Percentiles rank a stretch among this genome's conserved stretches.
Evolutionary conservation across 2,113 vertebrate species (phyloP).

Genomic region (Oenanthe oenanthe): DNA sequence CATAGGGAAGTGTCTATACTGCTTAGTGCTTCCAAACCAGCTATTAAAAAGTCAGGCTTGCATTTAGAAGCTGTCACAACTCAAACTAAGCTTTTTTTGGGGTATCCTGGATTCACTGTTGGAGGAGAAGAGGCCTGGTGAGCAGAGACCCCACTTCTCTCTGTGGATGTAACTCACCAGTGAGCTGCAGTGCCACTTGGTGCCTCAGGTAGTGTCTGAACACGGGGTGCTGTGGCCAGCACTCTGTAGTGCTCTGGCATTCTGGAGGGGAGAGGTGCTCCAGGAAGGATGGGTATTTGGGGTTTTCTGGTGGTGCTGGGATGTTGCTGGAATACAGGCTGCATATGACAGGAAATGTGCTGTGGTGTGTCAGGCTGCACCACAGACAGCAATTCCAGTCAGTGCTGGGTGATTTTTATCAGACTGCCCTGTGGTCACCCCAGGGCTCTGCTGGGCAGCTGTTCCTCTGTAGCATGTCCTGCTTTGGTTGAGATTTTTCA

Average conservation of each 20-base stretch:
- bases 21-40: slow-evolving; percentile 7
- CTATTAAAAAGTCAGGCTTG: background rate
- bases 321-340: slow-evolving; percentile 6
- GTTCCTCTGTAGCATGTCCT: background rate
- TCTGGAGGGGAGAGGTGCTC: background rate
- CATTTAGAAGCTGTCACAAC: background rate
- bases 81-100: background rate
- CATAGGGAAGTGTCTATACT: background rate
- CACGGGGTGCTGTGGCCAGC: accelerated
- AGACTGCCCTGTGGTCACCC: slow-evolving; percentile 20
- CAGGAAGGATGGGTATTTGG: background rate
- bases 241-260: background rate
- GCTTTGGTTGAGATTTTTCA: background rate
- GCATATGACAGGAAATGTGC: slow-evolving; percentile 39
- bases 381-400: slow-evolving; percentile 33
- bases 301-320: background rate
- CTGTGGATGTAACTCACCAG: background rate
- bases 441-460: background rate
- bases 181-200: background rate
- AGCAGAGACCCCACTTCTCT: background rate
- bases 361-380: slow-evolving; percentile 27
- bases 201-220: background rate
- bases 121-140: background rate
- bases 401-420: background rate
- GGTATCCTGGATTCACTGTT: background rate